These are phyloP conservation scores for Bothrops jararaca DNA, from an alignment of 2,113 vertebrate genomes.

Conservation along the genomic window DNA sequence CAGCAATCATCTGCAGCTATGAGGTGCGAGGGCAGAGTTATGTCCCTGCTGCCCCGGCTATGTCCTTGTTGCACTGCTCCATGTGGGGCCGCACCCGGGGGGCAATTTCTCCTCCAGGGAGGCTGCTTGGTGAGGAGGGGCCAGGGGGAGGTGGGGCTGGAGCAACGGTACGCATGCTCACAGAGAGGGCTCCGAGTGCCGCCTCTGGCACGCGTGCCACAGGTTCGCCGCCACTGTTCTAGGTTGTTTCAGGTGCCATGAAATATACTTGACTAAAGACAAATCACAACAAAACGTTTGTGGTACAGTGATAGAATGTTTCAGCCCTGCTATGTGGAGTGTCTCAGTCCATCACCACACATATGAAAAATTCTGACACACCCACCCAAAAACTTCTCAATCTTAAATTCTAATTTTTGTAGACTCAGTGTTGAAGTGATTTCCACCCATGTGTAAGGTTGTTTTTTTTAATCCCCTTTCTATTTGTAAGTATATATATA, in stretches of 20 bases:
- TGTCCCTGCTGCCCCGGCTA: too few relatives aligned
- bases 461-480: slow-evolving; percentile 47
- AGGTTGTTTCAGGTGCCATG: not conserved
- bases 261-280: not conserved
- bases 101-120: too few relatives aligned
- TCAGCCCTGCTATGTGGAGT: not conserved
- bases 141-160: too few relatives aligned
- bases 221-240: not conserved
- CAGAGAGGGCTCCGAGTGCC: too few relatives aligned
- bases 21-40: too few relatives aligned
- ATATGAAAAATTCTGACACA: not conserved
- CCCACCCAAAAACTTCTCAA: slow-evolving; percentile 52
- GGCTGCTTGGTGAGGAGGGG: too few relatives aligned
- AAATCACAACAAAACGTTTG: not conserved
- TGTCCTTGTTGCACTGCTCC: too few relatives aligned
- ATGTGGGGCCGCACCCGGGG: too few relatives aligned
- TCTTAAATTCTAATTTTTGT: slow-evolving; percentile 75
- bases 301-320: not conserved
- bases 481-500: not conserved
- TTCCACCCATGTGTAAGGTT: slow-evolving; percentile 84
- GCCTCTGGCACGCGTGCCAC: too few relatives aligned
- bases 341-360: not conserved
- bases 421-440: slow-evolving; percentile 82
- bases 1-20: too few relatives aligned
- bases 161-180: fast-evolving